These are phyloP conservation scores for Caenorhabditis sp. DNA, from an alignment of 2,888 invertebrate species.

Conservation along the genomic window DNA sequence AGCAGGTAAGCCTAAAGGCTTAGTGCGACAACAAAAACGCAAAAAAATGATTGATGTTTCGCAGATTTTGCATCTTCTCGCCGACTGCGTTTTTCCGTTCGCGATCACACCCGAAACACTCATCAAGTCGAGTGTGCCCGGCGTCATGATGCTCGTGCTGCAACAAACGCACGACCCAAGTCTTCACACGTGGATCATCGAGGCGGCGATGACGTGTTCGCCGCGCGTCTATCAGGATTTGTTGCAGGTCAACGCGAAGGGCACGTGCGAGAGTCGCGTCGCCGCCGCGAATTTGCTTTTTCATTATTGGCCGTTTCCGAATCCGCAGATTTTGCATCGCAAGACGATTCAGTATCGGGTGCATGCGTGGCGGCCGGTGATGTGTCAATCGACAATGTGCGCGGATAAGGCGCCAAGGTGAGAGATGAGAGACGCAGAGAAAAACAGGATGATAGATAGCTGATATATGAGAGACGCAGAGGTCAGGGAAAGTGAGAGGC, in stretches of 20 bases:
- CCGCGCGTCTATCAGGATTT: conserved; percentile 79
- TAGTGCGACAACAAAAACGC: not conserved
- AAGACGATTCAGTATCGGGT: conserved; percentile 78
- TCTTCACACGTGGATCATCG: conserved; percentile 93
- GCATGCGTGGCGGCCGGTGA: conserved; percentile 48
- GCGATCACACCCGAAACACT: conserved; percentile 77
- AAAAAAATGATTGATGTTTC: conserved; percentile 13
- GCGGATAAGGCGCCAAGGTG: conserved; percentile 57
- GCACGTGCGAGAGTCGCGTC: conserved; percentile 89
- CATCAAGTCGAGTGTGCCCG: conserved; percentile 61
- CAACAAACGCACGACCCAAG: conserved; percentile 93
- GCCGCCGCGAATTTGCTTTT: conserved; percentile 95
- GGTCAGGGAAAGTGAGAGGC: no score
- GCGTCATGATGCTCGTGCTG: conserved; percentile 95
- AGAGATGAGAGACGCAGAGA: not conserved
- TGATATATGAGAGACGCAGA: no score
- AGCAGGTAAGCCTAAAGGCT: conserved; percentile 76
- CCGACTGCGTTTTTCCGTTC: conserved; percentile 93
- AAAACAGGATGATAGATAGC: no score
- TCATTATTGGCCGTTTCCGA: conserved; percentile 98
- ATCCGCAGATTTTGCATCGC: conserved; percentile 89
- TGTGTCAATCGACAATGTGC: conserved; percentile 59
- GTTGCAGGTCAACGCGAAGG: conserved; percentile 74
- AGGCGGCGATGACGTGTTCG: conserved; percentile 93
- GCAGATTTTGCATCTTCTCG: conserved; percentile 84